These are phyloP conservation scores for Mycteria americana DNA, from an alignment of 2,797 vertebrate genomes.

Conservation along the genomic window DNA sequence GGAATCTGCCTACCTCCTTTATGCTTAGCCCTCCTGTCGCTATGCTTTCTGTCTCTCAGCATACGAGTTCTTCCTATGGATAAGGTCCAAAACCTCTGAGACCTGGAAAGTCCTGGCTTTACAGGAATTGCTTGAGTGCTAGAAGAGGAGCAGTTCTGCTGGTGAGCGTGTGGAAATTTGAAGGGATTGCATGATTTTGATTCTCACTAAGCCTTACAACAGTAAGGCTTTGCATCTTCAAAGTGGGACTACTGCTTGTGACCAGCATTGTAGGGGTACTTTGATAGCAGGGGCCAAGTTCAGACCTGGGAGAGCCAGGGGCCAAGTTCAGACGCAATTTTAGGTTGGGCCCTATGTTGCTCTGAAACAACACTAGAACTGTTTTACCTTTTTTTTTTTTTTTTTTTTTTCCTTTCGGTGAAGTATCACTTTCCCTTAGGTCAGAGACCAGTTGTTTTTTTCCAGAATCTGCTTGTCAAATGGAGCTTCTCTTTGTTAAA, in stretches of 20 bases:
- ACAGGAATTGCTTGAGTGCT: not conserved
- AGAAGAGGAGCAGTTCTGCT: not conserved
- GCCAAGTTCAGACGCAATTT: not conserved
- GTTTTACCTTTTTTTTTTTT: not conserved
- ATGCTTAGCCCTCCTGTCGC: not conserved
- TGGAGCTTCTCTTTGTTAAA: conserved; percentile 4
- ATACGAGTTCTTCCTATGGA: not conserved
- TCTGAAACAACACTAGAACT: not conserved
- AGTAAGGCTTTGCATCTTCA: not conserved
- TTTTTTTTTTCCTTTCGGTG: not conserved
- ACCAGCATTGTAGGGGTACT: not conserved
- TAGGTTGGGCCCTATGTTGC: not conserved
- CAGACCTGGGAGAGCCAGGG: not conserved
- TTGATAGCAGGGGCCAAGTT: not conserved
- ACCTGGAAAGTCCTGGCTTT: not conserved
- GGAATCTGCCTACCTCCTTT: not conserved
- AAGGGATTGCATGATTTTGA: not conserved
- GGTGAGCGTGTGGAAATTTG: not conserved
- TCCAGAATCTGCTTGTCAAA: not conserved
- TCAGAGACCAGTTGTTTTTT: not conserved
- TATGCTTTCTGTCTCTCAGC: not conserved
- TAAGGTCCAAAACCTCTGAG: not conserved
- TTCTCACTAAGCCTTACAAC: not conserved
- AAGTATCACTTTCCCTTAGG: not conserved
- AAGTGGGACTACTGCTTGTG: not conserved